phyloP scores from a whole-genome alignment of 1,140 invertebrate genomes.

The Sminthurides bifidus region DNA sequence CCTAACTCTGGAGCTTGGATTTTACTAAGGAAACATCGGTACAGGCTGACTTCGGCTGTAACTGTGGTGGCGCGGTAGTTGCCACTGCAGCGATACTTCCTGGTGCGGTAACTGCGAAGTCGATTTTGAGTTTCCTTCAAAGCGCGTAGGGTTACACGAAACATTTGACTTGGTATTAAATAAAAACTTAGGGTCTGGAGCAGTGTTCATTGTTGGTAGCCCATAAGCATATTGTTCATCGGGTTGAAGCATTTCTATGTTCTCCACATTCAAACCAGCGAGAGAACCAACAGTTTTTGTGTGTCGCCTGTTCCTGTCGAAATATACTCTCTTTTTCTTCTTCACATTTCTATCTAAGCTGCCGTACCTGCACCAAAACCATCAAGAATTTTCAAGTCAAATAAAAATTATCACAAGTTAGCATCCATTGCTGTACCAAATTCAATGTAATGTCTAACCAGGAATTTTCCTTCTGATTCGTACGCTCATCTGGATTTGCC shows the following conservation, averaged over 20 bases:
- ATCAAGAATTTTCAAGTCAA: too few relatives aligned
- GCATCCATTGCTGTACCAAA: too few relatives aligned
- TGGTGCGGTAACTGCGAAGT: neutral
- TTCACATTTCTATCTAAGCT: slow-evolving; percentile 25
- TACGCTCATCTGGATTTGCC: too few relatives aligned
- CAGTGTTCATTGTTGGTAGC: slow-evolving; percentile 4
- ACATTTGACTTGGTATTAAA: neutral
- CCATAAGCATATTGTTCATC: slow-evolving; percentile 28
- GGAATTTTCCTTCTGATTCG: too few relatives aligned
- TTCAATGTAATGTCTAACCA: too few relatives aligned
- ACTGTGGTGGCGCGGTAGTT: neutral
- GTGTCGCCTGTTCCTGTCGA: slow-evolving; percentile 20
- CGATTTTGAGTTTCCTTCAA: neutral
- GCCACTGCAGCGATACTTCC: neutral
- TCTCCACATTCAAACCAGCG: slow-evolving; percentile 14
- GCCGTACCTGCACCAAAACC: slow-evolving; percentile 25
- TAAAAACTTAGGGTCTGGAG: too few relatives aligned
- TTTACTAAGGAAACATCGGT: neutral
- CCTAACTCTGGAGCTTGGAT: neutral
- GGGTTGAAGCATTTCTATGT: slow-evolving; percentile 11
- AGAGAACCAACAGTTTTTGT: slow-evolving; percentile 23
- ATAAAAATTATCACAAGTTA: too few relatives aligned
- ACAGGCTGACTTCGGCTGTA: slow-evolving; percentile 1
- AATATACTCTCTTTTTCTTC: slow-evolving; percentile 15
- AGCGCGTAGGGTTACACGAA: neutral